Base-by-base conservation (phyloP, 2,888 invertebrate genomes). In the Drosophila macrospina region DNA sequence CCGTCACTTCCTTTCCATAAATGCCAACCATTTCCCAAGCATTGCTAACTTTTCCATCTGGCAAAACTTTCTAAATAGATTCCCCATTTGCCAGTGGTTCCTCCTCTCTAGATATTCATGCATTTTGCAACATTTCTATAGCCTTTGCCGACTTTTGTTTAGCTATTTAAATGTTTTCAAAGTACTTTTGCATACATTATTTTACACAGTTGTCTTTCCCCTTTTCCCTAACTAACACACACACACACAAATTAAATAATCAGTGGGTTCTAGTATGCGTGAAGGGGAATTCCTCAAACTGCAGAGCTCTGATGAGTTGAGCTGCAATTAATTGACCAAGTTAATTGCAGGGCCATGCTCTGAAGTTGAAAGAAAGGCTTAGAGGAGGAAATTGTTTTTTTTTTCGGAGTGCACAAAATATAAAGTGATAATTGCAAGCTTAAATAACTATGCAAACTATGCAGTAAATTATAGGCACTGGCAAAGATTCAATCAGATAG, bases 1-100 rank as follows among this genome's bases (percentile, higher is more conserved):
- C 52, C 64, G 69, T 65, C 74, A 69, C 70, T 74, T 74, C 74
- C 74, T 74, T 66, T 48, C 57, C 65, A 69, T 61, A 69, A 69
- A 55, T 61, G 57, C 37, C 60, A 74, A 37, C 47, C 60, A 74
- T 74, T 74, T 74, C 32, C 60, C 74, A 56, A 39, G 7, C 16
- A 50, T 39, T 56, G 67, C 44, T n/a, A 64, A 59, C 59, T 61
- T 70, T 71, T 56, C 47, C 50, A 59, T 54, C 28, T 48, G 24
- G 37, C 28, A 52, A 63, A 74, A 74, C 74, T 75, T 74, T 74
- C 75, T 54, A 70, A 75, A 75, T 70, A 66, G 50, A 66, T 54
- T 56, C 41, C 39, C 28, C 54, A 41, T 11, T 10, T 47, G 20
- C 28, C 20, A 34, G 45, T 51, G 26, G 41, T 39, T 32, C 32